These are phyloP conservation scores for Heliconius himera DNA, from an alignment of 1,140 invertebrate genomes.

Conservation along the genomic window DNA sequence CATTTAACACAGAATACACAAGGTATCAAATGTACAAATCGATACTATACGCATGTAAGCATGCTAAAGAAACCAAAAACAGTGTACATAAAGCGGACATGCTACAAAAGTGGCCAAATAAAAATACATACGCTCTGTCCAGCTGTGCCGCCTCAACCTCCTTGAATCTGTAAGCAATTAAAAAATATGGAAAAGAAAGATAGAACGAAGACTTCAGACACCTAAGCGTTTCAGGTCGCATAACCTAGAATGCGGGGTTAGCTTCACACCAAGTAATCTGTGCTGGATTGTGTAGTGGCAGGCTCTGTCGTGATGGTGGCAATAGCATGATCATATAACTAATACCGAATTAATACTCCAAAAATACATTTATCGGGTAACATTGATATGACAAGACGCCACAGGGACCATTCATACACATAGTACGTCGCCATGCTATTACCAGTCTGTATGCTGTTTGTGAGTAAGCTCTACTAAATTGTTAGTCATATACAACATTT, in stretches of 20 bases:
- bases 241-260: constrained; percentile 55
- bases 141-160: constrained; percentile 90
- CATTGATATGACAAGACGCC: constrained; percentile 44
- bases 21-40: not conserved
- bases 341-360: constrained; percentile 17
- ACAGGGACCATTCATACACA: constrained; percentile 49
- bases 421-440: constrained; percentile 61
- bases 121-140: constrained; percentile 92
- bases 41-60: constrained; percentile 13
- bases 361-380: constrained; percentile 28
- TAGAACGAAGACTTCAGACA: constrained; percentile 64
- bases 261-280: constrained; percentile 58
- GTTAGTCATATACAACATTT: constrained; percentile 68
- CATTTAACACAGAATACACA: not conserved
- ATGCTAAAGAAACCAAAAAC: constrained; percentile 43
- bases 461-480: constrained; percentile 73
- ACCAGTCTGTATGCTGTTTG: constrained; percentile 57
- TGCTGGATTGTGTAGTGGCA: constrained; percentile 65
- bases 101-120: constrained; percentile 55
- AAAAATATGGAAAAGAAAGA: constrained; percentile 83
- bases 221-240: constrained; percentile 60
- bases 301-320: constrained; percentile 56
- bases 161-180: constrained; percentile 92
- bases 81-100: constrained; percentile 48
- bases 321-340: constrained; percentile 50